phyloP scores from a whole-genome alignment of 2,888 invertebrate genomes.

The Malacosoma neustria region DNA sequence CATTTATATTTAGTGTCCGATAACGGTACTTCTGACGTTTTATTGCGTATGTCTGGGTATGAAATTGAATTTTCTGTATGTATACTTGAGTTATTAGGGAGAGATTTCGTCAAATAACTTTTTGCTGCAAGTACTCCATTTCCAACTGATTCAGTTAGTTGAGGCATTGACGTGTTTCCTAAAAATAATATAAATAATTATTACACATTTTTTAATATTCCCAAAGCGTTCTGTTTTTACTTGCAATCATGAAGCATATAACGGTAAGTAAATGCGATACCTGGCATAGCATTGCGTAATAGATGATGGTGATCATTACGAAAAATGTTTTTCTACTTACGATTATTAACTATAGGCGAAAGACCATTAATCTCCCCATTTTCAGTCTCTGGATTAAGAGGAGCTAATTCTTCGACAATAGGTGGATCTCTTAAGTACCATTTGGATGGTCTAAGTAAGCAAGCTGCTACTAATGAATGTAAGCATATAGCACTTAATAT shows the following conservation, averaged over 20 bases:
- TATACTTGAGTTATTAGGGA: slow-evolving; percentile 35
- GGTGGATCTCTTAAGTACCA: slow-evolving; percentile 74
- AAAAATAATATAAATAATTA: too few relatives aligned
- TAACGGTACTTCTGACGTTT: slow-evolving; percentile 29
- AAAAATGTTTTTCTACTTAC: too few relatives aligned
- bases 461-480: slow-evolving; percentile 75
- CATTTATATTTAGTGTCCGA: slow-evolving; percentile 56
- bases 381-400: slow-evolving; percentile 39
- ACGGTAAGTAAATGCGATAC: too few relatives aligned
- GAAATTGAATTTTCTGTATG: slow-evolving; percentile 54
- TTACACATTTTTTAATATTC: too few relatives aligned
- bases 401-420: slow-evolving; percentile 39
- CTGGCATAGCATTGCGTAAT: too few relatives aligned
- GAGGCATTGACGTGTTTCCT: slow-evolving; percentile 33
- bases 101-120: slow-evolving; percentile 54
- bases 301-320: too few relatives aligned
- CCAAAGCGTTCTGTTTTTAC: too few relatives aligned
- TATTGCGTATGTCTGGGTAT: slow-evolving; percentile 52
- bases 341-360: too few relatives aligned
- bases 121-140: slow-evolving; percentile 36
- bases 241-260: too few relatives aligned
- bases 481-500: slow-evolving; percentile 77
- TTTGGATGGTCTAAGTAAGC: slow-evolving; percentile 79
- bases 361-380: slow-evolving; percentile 42
- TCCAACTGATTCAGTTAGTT: slow-evolving; percentile 26